Evolutionary conservation across 2,797 vertebrate genomes (phyloP), one percentile per base, ranked within the genome.

Genomic region (Sebastes kiyomatsui): DNA sequence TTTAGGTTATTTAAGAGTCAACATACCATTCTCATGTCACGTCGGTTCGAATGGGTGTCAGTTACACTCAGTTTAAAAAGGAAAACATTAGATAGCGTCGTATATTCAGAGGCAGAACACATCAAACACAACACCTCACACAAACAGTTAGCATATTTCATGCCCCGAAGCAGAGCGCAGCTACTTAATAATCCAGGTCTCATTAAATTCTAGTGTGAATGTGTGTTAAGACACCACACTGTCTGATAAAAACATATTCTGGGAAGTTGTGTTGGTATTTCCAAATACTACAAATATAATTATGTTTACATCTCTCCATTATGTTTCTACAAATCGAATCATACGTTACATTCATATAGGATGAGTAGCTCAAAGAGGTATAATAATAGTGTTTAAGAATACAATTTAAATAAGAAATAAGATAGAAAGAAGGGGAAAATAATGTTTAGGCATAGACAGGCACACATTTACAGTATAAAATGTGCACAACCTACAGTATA

Each of bases 141-240:
- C 84, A 82, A 83, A 79, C 77, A 81, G 78, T 86, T 84, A 73
- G 77, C 70, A 80, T 83, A 84, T 88, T 86, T 72, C 66, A 75
- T 64, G 74, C 70, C 88, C 75, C 67, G 23, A 68, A 90, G 85
- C 87, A 66, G 60, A 77, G 54, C 6, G 20, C 82, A 78, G 67
- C 81, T 81, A 75, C 61, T 83, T 86, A 84, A 84, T 83, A 88
- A 86, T 88, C 83, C 87, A 86, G 80, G 72, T 83, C 84, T 86
- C 83, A 83, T 86, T 87, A 70, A 79, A 81, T 78, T 71, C 46
- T 75, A 35, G 59, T 70, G 56, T 33, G 72, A 58, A n/a, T 52
- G 58, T 60, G 61, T 79, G 58, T 78, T 23, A n/a, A 86, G 27
- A 28, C 0, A 30, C 33, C 9, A 23, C 30, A 27, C 30, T 65